phyloP scores from a whole-genome alignment of 2,797 vertebrate genomes.

The Sebastes trivittatus region DNA sequence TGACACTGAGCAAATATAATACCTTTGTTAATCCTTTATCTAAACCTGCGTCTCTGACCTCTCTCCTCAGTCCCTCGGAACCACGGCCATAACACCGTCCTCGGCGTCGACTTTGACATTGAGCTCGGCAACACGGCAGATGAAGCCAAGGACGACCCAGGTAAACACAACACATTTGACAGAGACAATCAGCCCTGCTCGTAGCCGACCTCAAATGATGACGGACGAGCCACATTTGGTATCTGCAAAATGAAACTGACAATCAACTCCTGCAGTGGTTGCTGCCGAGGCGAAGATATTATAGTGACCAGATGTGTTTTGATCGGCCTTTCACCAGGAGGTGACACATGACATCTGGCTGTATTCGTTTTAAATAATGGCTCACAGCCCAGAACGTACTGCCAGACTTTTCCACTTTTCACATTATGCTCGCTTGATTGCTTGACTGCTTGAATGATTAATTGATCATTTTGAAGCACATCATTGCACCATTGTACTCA shows the following conservation, averaged over 20 bases:
- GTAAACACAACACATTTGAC: slow-evolving; percentile 75
- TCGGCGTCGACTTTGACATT: slow-evolving; percentile 89
- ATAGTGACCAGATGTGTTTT: slow-evolving; percentile 67
- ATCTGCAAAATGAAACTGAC: slow-evolving; percentile 43
- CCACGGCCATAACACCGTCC: slow-evolving; percentile 87
- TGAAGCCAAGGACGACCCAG: slow-evolving; percentile 92
- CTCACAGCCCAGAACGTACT: slow-evolving; percentile 25
- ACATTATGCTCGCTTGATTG: slow-evolving; percentile 43
- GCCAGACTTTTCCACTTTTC: slow-evolving; percentile 48
- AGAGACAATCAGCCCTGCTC: slow-evolving; percentile 11
- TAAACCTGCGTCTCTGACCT: slow-evolving; percentile 37
- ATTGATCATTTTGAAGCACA: slow-evolving; percentile 51
- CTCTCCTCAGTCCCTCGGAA: slow-evolving; percentile 89
- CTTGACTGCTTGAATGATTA: slow-evolving; percentile 53
- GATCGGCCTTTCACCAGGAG: slow-evolving; percentile 52
- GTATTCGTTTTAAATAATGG: slow-evolving; percentile 49
- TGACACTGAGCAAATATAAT: slow-evolving; percentile 34
- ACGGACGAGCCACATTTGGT: slow-evolving; percentile 32
- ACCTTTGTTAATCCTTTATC: slow-evolving; percentile 59
- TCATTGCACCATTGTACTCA: background rate
- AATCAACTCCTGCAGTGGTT: slow-evolving; percentile 29
- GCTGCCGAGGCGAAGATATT: slow-evolving; percentile 19
- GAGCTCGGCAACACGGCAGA: slow-evolving; percentile 93
- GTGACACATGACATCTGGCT: slow-evolving; percentile 64
- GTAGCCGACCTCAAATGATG: slow-evolving; percentile 22